phyloP scores from a whole-genome alignment of 2,888 invertebrate species.

The Phyllotreta striolata region DNA sequence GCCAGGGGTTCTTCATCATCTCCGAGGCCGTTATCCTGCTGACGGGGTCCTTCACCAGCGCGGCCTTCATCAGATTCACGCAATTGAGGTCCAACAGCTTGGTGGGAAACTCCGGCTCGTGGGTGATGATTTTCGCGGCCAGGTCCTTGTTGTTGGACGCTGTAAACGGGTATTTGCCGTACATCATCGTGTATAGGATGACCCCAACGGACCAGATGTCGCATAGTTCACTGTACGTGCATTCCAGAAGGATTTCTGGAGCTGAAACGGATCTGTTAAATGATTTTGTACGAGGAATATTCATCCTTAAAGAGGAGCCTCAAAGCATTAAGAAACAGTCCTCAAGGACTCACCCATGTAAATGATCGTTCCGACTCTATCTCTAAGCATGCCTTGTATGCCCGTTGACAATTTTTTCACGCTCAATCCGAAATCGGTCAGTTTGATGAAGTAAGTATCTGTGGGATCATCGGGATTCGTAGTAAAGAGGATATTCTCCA shows the following conservation, averaged over 20 bases:
- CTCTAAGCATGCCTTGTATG: conserved; percentile 64
- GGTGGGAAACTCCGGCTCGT: conserved; percentile 49
- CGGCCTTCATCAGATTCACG: conserved; percentile 60
- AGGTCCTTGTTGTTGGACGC: conserved; percentile 53
- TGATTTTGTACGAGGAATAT: not conserved
- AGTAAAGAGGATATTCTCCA: conserved; percentile 63
- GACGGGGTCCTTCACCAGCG: conserved; percentile 64
- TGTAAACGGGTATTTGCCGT: conserved; percentile 58
- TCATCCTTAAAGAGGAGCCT: not conserved
- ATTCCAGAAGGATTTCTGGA: conserved; percentile 65
- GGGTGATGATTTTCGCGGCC: conserved; percentile 53
- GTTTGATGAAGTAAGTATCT: conserved; percentile 64
- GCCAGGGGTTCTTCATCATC: conserved; percentile 63
- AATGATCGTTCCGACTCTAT: conserved; percentile 66
- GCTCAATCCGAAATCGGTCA: conserved; percentile 68
- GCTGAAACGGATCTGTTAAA: conserved; percentile 53
- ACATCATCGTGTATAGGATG: conserved; percentile 63
- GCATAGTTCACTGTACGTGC: conserved; percentile 67
- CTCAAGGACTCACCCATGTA: conserved; percentile 63
- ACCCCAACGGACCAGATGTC: conserved; percentile 69
- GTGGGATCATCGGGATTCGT: conserved; percentile 60
- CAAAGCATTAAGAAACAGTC: not conserved
- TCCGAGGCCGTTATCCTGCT: conserved; percentile 64
- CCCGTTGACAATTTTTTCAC: conserved; percentile 62
- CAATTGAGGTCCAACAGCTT: conserved; percentile 51